Base-by-base conservation (phyloP, 2,888 invertebrate species). In the Gastrophysa polygoni region DNA sequence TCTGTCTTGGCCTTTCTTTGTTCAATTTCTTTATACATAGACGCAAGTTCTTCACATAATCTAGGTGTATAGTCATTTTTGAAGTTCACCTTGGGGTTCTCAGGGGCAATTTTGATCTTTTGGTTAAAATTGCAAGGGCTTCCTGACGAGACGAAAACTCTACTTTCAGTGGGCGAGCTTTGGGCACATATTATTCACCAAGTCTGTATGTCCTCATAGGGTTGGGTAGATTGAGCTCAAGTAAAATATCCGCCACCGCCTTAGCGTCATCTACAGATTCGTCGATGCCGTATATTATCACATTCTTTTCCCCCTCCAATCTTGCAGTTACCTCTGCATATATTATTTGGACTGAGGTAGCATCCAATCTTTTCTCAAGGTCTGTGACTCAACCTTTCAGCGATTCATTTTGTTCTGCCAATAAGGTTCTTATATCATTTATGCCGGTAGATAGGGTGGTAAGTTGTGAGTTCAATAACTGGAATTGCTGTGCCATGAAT, bases 1-100 rank as follows among this genome's bases (percentile, higher is more conserved):
- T 51, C 32, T 14, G 32, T 18, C 24, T 20, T 8, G 21, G 24
- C 49, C 14, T 18, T 51, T 51, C 34, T 50, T 11, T 21, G 50
- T 50, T 50, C 49, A 28, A 50, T 28, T 28, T 32, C 50, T 50
- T 28, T 6, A 50, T 50, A 50, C 17, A 32, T 50, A 28, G 21
- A 20, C 14, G 49, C 10, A 0, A 51, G 29, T 29, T 32, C 51
- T 18, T 51, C 51, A 7, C 51, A n/a, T 32, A 14, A n/a, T 50
- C 24, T 50, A 29, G 50, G 50, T 29, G 32, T 50, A 32, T 50
- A 38, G 38, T 38, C 38, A 38, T 38, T 38, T 38, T 38, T 38
- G n/a, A 38, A 14, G 1, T 38, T 38, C 14, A 38, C 7, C n/a
- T 38, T 38, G 1, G 38, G 14, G 4, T 14, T 11, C 10, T 32